phyloP scores from a whole-genome alignment of 2,797 vertebrate species.

The Cercopithecus neglectus region DNA sequence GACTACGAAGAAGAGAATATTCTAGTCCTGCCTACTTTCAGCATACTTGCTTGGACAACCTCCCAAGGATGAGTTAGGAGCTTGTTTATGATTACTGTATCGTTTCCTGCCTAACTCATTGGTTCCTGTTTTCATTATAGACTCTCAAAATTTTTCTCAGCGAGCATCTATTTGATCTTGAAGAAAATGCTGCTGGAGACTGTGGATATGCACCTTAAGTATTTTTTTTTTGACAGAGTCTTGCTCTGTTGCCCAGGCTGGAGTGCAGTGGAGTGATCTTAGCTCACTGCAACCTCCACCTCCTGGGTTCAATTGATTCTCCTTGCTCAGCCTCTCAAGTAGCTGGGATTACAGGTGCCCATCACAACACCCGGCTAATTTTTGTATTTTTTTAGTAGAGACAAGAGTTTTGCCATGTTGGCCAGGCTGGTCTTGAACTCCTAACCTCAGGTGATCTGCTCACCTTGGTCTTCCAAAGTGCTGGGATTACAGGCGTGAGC shows the following conservation, averaged over 20 bases:
- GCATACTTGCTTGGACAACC: neutral
- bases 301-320: neutral
- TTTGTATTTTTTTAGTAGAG: neutral
- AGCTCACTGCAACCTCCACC: neutral
- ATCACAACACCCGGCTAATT: neutral
- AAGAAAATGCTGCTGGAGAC: neutral
- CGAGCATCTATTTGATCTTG: neutral
- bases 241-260: neutral
- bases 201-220: neutral
- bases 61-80: neutral
- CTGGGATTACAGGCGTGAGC: neutral
- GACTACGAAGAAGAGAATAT: neutral
- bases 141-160: constrained; percentile 34
- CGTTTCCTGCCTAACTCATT: neutral
- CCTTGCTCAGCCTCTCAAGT: neutral
- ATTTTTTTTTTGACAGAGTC: neutral
- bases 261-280: neutral
- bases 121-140: neutral
- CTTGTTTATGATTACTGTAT: neutral
- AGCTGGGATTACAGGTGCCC: neutral
- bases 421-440: neutral
- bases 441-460: neutral
- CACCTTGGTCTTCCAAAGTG: neutral
- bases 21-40: neutral
- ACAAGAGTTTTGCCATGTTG: neutral